Evolutionary conservation across 2,797 vertebrate species (phyloP).

Genomic region (Otolemur crassicaudatus): DNA sequence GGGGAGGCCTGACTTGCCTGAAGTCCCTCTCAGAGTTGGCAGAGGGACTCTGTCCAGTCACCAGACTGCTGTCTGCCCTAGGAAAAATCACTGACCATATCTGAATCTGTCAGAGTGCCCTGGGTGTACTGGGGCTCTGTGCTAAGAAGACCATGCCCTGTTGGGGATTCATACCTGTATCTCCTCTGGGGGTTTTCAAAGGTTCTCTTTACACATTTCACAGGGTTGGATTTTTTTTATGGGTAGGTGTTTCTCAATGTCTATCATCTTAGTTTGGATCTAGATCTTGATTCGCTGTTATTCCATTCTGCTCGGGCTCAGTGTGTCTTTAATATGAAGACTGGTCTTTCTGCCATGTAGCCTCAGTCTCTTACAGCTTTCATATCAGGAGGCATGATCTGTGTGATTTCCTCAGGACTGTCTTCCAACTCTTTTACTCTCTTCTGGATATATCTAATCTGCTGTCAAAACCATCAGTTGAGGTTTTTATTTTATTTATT

Average conservation of each 20-base stretch:
- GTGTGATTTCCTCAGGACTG: too few species aligned
- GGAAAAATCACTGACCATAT: not conserved
- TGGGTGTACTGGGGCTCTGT: not conserved
- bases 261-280: too few species aligned
- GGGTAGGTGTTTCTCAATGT: not conserved
- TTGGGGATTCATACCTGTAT: rapidly evolving
- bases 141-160: not conserved
- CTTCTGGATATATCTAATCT: not conserved
- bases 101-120: not conserved
- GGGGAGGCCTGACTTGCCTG: too few species aligned
- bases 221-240: not conserved
- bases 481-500: not conserved
- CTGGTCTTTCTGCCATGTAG: not conserved
- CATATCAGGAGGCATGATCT: rapidly evolving
- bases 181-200: not conserved
- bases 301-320: not conserved
- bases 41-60: rapidly evolving
- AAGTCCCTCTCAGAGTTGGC: not conserved
- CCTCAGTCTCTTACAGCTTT: not conserved
- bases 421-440: too few species aligned
- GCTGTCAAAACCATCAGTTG: not conserved
- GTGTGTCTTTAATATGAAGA: too few species aligned
- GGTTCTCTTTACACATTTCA: rapidly evolving
- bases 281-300: rapidly evolving
- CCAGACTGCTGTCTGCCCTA: too few species aligned